A percentile compares a stretch with the other conserved stretches of the same genome.
Evolutionary conservation across 1,140 invertebrate species (phyloP).

Genomic region (Neocloeon triangulifer): DNA sequence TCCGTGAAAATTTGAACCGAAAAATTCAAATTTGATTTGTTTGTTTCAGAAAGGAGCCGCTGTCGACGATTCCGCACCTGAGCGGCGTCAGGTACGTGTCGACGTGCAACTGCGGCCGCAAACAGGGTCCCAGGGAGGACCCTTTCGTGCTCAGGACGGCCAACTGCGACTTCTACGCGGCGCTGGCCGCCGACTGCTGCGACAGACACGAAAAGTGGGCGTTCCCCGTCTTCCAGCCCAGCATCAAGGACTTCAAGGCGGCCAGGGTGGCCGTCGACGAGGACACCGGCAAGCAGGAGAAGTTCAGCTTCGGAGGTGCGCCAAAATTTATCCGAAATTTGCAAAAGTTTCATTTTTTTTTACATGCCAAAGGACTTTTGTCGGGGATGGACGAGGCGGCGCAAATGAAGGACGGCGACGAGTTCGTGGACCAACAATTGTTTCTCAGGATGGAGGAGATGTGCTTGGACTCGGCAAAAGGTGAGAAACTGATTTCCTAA

Average conservation of each 20-base stretch:
- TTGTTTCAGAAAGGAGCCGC: constrained; percentile 8
- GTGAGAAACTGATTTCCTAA: too few relatives aligned
- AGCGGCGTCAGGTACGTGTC: constrained; percentile 62
- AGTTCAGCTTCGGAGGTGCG: not conserved
- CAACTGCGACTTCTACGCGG: constrained; percentile 68
- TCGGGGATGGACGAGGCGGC: too few relatives aligned
- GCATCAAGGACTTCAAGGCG: constrained; percentile 32
- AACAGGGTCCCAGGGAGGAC: constrained; percentile 63
- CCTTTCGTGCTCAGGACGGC: constrained; percentile 66
- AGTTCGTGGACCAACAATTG: too few relatives aligned
- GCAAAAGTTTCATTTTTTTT: too few relatives aligned
- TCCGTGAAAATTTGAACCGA: too few relatives aligned
- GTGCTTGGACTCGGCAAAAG: constrained; percentile 2
- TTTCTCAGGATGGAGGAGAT: too few relatives aligned
- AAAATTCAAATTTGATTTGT: too few relatives aligned
- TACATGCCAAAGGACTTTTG: too few relatives aligned
- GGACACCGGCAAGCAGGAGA: not conserved
- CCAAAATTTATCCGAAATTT: too few relatives aligned
- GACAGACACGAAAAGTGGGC: constrained; percentile 36
- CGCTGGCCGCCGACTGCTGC: constrained; percentile 50
- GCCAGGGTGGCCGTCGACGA: constrained; percentile 7
- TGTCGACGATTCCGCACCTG: constrained; percentile 35
- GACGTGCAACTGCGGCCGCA: constrained; percentile 78
- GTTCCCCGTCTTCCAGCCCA: constrained; percentile 70
- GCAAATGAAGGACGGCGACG: too few relatives aligned